phyloP scores from a whole-genome alignment of 1,140 invertebrate species.

The Steinernema feltiae region DNA sequence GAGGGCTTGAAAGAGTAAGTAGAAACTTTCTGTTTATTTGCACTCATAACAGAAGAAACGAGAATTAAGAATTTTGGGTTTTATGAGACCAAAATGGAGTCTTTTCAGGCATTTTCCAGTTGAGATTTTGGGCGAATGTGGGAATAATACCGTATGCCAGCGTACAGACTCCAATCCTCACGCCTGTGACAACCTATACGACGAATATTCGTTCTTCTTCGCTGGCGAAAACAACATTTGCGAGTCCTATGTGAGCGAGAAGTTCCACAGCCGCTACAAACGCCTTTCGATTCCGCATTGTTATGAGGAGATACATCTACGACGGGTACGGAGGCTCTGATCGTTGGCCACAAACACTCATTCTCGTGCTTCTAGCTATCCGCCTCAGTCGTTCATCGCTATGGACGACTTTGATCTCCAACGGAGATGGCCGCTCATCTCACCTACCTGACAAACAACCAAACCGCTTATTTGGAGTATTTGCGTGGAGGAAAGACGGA shows the following conservation, averaged over 20 bases:
- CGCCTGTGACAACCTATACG: constrained; percentile 17
- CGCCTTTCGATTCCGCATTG: not conserved
- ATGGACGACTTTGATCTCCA: not conserved
- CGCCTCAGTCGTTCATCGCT: not conserved
- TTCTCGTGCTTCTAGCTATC: not conserved
- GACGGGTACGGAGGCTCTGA: not conserved
- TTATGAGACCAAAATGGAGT: not conserved
- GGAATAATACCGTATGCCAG: not conserved
- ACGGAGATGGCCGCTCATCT: not conserved
- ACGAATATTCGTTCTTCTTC: constrained; percentile 59
- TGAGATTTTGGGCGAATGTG: constrained; percentile 40
- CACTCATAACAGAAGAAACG: not conserved
- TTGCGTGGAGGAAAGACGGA: not conserved
- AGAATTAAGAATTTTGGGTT: not conserved
- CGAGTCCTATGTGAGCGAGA: constrained; percentile 61
- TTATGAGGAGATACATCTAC: not conserved
- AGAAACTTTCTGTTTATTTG: not conserved
- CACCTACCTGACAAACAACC: not conserved
- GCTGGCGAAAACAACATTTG: constrained; percentile 62
- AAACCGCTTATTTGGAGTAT: not conserved
- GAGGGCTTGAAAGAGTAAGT: constrained; percentile 31
- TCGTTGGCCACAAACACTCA: not conserved
- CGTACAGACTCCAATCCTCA: too few species aligned
- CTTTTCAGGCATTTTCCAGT: constrained; percentile 36
- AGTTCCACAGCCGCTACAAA: constrained; percentile 47